Evolutionary conservation across 2,113 vertebrate species (phyloP).

Genomic region (Opisthocomus hoazin): DNA sequence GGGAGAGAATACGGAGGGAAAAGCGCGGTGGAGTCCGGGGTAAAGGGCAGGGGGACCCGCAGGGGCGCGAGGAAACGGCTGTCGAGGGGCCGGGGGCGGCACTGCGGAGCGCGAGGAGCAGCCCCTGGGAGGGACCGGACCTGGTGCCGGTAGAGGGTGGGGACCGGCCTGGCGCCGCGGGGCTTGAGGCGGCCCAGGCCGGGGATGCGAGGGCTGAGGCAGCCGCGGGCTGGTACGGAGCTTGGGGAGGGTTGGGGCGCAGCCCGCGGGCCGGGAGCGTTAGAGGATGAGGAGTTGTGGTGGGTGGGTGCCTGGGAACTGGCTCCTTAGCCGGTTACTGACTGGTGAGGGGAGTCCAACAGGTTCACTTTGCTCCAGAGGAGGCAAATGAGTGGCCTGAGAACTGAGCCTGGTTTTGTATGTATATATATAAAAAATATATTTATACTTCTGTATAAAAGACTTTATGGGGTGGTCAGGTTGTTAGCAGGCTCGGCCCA

Average conservation of each 20-base stretch:
- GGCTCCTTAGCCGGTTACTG: neutral
- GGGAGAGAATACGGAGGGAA: no score
- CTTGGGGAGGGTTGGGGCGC: neutral
- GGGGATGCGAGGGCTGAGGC: no score
- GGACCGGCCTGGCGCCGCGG: neutral
- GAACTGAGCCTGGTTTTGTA: neutral
- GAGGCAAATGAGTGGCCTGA: no score
- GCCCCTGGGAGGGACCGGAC: no score
- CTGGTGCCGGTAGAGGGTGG: accelerated
- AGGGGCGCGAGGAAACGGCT: neutral
- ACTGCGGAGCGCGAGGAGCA: neutral
- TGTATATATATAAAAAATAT: accelerated
- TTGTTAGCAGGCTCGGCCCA: neutral
- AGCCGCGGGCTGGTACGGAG: no score
- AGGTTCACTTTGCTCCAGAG: accelerated
- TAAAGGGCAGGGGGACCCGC: no score
- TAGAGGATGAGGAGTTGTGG: accelerated
- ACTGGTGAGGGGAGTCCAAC: neutral
- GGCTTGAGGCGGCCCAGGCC: neutral
- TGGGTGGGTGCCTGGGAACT: no score
- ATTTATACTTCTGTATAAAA: accelerated
- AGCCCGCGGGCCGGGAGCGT: neutral
- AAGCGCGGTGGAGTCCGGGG: neutral
- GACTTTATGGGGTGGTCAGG: accelerated
- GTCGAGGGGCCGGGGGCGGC: neutral